phyloP scores from a whole-genome alignment of 2,113 vertebrate species.

The Lethenteron reissneri region DNA sequence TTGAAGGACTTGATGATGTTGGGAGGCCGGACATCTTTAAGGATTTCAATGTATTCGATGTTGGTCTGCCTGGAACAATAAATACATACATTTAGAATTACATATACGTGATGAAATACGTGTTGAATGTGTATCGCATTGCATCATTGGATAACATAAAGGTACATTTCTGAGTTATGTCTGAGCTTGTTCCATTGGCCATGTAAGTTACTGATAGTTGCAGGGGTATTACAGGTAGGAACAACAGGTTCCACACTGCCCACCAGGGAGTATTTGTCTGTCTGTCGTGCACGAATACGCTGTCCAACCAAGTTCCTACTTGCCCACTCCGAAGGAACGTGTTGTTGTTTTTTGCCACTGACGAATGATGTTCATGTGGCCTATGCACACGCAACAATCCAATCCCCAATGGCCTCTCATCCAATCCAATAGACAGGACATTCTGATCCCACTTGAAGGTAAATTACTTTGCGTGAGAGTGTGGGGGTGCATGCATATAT shows the following conservation, averaged over 20 bases:
- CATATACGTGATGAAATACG: neutral
- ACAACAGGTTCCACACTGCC: neutral
- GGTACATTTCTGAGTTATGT: neutral
- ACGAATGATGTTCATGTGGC: too few species aligned
- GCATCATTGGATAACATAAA: neutral
- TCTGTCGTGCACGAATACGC: too few species aligned
- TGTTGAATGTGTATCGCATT: neutral
- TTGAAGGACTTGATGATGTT: neutral
- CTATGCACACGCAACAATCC: too few species aligned
- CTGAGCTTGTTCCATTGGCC: neutral
- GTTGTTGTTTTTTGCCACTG: too few species aligned
- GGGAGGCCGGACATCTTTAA: neutral
- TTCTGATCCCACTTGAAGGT: too few species aligned
- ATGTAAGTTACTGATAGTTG: neutral
- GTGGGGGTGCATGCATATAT: too few species aligned
- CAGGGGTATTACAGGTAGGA: neutral
- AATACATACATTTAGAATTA: neutral
- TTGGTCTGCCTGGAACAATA: constrained; percentile 4
- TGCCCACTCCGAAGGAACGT: too few species aligned
- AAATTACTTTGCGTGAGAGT: too few species aligned
- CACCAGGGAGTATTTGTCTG: too few species aligned
- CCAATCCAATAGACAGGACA: too few species aligned
- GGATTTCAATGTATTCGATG: constrained; percentile 1
- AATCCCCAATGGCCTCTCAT: too few species aligned
- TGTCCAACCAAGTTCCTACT: too few species aligned